Percentiles rank a stretch among this genome's conserved stretches.
These are phyloP conservation scores for Xylota segnis DNA, from an alignment of 2,888 invertebrate genomes.

Conservation along the genomic window DNA sequence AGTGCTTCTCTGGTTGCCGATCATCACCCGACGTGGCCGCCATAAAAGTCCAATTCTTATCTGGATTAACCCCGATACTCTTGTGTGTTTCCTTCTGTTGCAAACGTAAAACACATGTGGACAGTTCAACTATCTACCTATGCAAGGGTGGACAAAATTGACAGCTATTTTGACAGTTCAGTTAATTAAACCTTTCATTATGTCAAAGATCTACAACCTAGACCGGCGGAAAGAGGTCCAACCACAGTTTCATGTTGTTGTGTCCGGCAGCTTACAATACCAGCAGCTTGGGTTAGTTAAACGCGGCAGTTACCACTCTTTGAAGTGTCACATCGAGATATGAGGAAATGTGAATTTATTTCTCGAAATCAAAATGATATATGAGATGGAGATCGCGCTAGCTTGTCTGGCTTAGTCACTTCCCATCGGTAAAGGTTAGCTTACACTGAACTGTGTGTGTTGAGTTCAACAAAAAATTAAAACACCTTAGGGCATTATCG, in stretches of 20 bases:
- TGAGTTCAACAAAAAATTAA: neutral
- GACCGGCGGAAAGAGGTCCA: slow-evolving; percentile 11
- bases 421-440: slow-evolving; percentile 34
- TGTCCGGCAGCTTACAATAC: slow-evolving; percentile 31
- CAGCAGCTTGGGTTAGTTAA: slow-evolving; percentile 59
- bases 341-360: slow-evolving; percentile 55
- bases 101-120: slow-evolving; percentile 33
- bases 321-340: slow-evolving; percentile 40
- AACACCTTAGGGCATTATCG: slow-evolving; percentile 23
- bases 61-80: slow-evolving; percentile 66
- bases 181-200: slow-evolving; percentile 78
- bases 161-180: slow-evolving; percentile 76
- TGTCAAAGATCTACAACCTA: slow-evolving; percentile 52
- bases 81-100: neutral
- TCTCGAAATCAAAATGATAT: slow-evolving; percentile 47
- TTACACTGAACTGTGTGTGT: slow-evolving; percentile 27
- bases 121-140: slow-evolving; percentile 52
- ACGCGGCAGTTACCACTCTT: slow-evolving; percentile 41
- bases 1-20: slow-evolving; percentile 50
- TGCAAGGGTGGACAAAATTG: slow-evolving; percentile 68
- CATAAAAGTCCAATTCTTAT: slow-evolving; percentile 72
- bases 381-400: slow-evolving; percentile 18
- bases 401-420: slow-evolving; percentile 15
- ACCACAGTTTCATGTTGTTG: slow-evolving; percentile 26
- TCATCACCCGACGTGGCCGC: slow-evolving; percentile 45